These are phyloP conservation scores for Coptodon bakossiorum DNA, from an alignment of 2,113 vertebrate species.

Conservation along the genomic window DNA sequence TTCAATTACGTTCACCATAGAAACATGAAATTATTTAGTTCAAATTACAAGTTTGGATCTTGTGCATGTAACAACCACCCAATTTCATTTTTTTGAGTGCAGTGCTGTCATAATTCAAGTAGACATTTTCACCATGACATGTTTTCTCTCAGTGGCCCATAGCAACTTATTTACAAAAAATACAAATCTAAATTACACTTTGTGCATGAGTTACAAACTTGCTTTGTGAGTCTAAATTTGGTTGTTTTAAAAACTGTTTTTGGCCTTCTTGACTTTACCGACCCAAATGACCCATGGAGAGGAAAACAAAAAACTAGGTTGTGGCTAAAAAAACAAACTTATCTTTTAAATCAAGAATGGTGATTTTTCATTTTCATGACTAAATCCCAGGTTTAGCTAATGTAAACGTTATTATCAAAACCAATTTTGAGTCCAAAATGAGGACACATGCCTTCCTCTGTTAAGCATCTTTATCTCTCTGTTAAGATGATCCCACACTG, in stretches of 20 bases:
- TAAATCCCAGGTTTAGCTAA: background rate
- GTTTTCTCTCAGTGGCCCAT: background rate
- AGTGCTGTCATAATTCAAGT: background rate
- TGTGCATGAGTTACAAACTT: background rate
- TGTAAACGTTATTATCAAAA: background rate
- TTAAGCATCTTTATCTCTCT: background rate
- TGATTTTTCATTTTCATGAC: background rate
- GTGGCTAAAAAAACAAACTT: background rate
- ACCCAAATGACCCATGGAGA: background rate
- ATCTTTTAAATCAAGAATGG: background rate
- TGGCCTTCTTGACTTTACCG: background rate
- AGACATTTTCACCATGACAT: background rate
- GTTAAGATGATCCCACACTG: background rate
- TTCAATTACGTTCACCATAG: no score
- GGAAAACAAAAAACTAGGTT: background rate
- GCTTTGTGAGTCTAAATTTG: background rate
- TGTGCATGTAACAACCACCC: no score
- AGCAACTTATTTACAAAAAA: background rate
- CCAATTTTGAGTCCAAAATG: background rate
- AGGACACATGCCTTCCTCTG: accelerated
- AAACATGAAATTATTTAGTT: no score
- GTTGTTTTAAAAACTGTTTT: background rate
- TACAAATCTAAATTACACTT: background rate
- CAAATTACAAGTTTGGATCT: no score
- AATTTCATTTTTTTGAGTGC: no score